Base-by-base conservation (phyloP, 2,888 invertebrate species). In the Drosophila limbata region DNA sequence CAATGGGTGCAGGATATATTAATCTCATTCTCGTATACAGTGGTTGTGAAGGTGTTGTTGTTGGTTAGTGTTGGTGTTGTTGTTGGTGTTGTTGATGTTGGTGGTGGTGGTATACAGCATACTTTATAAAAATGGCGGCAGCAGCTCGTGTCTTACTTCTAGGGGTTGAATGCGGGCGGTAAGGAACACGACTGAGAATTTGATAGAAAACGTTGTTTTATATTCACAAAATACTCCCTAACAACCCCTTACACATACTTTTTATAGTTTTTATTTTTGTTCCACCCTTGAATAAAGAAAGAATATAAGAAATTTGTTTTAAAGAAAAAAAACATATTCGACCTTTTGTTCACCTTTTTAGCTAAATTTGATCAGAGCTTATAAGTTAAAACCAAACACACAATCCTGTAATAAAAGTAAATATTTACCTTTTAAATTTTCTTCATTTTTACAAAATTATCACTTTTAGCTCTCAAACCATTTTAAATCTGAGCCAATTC, bases 131-230 rank as follows among this genome's bases (percentile, higher is more conserved):
- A 50, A 50, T 50, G 50, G 50, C 50, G 50, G 19, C 13, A 11
- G n/a, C n/a, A 35, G 35, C 19, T 50, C 17, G 11, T 48, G 31
- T 19, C n/a, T 33, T 50, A 21, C 35, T 8, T 48, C 1, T 35
- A 50, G 35, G 50, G 50, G 50, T 50, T 50, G 50, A 50, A 19
- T 19, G 50, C 50, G 50, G 50, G 50, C 48, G 35, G 19, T 9
- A 35, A 35, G 33, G 9, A 50, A 8, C n/a, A 9, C 13, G 19
- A n/a, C n/a, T 19, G 13, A 35, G n/a, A 50, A n/a, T 50, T 4
- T 4, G 8, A 21, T 50, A 50, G 35, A 50, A 50, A 50, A 35
- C 35, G 8, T 35, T 21, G 17, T 35, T 50, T 50, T 50, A 13
- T 0, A 9, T 13, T 50, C n/a, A 35, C 35, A 47, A 35, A 50